Percentiles rank a stretch among this genome's conserved stretches.
phyloP scores from a whole-genome alignment of 2,113 vertebrate genomes.

The Peromyscus leucopus region DNA sequence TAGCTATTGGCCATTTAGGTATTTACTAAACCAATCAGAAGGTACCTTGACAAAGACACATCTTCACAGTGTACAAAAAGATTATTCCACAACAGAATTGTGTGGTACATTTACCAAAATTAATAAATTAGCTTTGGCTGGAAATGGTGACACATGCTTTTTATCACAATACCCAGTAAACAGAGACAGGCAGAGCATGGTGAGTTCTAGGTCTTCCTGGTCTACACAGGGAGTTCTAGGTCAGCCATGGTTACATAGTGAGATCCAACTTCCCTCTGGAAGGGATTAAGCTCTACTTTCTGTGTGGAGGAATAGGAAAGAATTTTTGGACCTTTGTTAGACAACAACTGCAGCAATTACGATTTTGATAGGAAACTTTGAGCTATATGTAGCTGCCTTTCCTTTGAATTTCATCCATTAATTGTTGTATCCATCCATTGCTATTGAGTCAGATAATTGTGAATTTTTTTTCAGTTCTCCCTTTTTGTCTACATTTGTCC shows the following conservation, averaged over 20 bases:
- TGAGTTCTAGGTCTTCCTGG: background rate
- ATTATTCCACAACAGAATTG: too few species aligned
- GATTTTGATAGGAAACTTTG: background rate
- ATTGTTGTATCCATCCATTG: slow-evolving; percentile 26
- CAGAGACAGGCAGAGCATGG: background rate
- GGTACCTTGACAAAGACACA: too few species aligned
- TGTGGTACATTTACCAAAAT: background rate
- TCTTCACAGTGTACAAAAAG: too few species aligned
- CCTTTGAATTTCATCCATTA: slow-evolving; percentile 34
- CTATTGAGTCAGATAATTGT: background rate
- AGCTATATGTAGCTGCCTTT: background rate
- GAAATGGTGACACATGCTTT: background rate
- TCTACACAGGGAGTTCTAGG: background rate
- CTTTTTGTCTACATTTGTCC: slow-evolving; percentile 5
- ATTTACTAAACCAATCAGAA: too few species aligned
- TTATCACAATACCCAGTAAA: background rate
- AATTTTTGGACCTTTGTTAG: background rate
- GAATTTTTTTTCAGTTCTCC: background rate
- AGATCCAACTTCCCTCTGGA: background rate
- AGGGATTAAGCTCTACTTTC: background rate
- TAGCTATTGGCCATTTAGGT: too few species aligned
- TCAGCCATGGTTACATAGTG: background rate
- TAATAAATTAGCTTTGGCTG: background rate
- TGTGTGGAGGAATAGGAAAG: background rate
- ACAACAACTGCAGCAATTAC: background rate